A percentile compares a stretch with the other conserved stretches of the same genome.
These are phyloP conservation scores for Drosophila athabasca DNA, from an alignment of 1,140 invertebrate genomes.

Conservation along the genomic window DNA sequence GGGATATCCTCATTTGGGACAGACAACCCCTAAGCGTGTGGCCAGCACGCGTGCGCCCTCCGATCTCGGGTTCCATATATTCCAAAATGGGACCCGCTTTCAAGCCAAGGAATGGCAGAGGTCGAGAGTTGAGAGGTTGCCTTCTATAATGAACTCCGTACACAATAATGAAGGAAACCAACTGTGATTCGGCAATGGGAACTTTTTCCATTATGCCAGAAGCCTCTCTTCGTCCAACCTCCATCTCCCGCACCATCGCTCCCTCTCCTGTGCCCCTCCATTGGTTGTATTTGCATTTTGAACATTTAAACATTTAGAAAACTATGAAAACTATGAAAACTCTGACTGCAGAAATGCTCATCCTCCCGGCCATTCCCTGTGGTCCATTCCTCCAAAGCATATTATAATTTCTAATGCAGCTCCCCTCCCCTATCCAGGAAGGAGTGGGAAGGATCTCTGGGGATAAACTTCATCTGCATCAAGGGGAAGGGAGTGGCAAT, in stretches of 20 bases:
- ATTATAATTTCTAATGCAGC: slow-evolving; percentile 11
- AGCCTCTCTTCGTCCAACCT: too few relatives aligned
- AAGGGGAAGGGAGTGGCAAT: neutral
- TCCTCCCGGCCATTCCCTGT: too few relatives aligned
- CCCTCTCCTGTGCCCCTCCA: neutral
- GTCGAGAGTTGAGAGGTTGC: neutral
- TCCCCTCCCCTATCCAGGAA: neutral
- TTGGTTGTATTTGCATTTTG: slow-evolving; percentile 18
- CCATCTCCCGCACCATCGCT: too few relatives aligned
- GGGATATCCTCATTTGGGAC: slow-evolving; percentile 48
- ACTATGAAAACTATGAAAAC: neutral
- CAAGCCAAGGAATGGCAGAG: slow-evolving; percentile 1
- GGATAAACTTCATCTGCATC: slow-evolving; percentile 42
- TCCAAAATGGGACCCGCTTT: slow-evolving; percentile 62
- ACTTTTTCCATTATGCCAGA: slow-evolving; percentile 1
- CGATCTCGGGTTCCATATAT: slow-evolving; percentile 17
- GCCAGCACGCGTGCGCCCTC: slow-evolving; percentile 63
- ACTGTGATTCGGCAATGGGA: neutral
- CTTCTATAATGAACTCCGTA: slow-evolving; percentile 4
- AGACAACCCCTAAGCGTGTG: slow-evolving; percentile 62
- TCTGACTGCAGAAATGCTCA: neutral
- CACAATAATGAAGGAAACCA: too few relatives aligned
- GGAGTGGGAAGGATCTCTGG: too few relatives aligned
- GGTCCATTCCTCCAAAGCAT: too few relatives aligned
- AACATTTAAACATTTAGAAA: slow-evolving; percentile 37